phyloP scores from a whole-genome alignment of 2,113 vertebrate genomes.

The Neopipo cinnamomea region DNA sequence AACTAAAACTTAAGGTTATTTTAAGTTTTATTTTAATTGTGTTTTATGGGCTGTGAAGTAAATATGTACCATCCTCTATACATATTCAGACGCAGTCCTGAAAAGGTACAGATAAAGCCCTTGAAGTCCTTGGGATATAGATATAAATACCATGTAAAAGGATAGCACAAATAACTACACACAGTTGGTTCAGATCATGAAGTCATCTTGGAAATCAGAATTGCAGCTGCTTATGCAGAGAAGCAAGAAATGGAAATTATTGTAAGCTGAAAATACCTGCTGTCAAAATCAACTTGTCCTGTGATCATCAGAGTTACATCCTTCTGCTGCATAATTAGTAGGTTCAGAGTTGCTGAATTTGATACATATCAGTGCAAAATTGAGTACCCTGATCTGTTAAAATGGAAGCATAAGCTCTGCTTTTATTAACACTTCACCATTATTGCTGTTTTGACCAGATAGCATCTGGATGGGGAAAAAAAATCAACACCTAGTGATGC shows the following conservation, averaged over 20 bases:
- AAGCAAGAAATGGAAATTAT: conserved; percentile 22
- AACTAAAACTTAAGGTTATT: neutral
- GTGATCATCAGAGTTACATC: neutral
- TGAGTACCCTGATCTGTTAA: conserved; percentile 1
- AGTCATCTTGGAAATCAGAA: conserved; percentile 31
- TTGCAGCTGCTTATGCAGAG: conserved; percentile 43
- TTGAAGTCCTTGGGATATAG: neutral
- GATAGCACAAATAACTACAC: neutral
- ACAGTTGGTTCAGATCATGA: neutral
- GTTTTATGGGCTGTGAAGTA: neutral
- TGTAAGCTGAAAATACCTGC: conserved; percentile 51
- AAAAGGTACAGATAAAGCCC: neutral
- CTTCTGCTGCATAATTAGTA: conserved; percentile 6
- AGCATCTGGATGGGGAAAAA: neutral
- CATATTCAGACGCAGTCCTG: neutral
- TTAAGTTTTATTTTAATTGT: neutral
- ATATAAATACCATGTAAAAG: neutral
- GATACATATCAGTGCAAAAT: neutral
- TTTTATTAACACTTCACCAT: conserved; percentile 47
- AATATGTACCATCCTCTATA: neutral
- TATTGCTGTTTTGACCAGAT: conserved; percentile 28
- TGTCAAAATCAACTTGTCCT: conserved; percentile 39
- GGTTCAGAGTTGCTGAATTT: conserved; percentile 8
- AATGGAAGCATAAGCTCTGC: conserved; percentile 28
- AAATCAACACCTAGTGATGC: conserved; percentile 27